A percentile compares a stretch with the other conserved stretches of the same genome.
These are phyloP conservation scores for Columba janthina DNA, from an alignment of 2,113 vertebrate genomes.

Conservation along the genomic window DNA sequence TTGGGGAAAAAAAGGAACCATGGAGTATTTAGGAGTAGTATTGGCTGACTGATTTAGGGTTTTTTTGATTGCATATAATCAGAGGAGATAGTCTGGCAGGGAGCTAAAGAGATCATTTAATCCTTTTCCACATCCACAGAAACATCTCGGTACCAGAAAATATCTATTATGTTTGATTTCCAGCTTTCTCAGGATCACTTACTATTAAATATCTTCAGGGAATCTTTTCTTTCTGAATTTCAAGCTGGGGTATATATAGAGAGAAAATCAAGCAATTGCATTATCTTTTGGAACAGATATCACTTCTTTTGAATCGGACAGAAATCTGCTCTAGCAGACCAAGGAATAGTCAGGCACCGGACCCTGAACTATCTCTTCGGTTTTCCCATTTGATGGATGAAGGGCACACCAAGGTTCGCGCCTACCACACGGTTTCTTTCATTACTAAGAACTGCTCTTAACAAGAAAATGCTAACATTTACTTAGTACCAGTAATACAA, in stretches of 20 bases:
- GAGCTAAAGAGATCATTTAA: background rate
- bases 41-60: background rate
- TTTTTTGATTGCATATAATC: background rate
- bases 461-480: background rate
- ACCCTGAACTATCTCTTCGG: background rate
- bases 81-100: background rate
- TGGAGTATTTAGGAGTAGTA: background rate
- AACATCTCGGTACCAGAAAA: background rate
- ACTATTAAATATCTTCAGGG: slow-evolving; percentile 32
- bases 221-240: slow-evolving; percentile 42
- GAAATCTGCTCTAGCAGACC: background rate
- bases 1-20: background rate
- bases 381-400: slow-evolving; percentile 6
- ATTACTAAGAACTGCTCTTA: background rate
- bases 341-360: background rate
- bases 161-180: slow-evolving; percentile 28
- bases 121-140: background rate
- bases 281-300: background rate
- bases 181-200: background rate
- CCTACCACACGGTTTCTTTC: background rate
- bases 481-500: background rate
- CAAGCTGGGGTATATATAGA: background rate
- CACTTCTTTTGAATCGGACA: background rate
- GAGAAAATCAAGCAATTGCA: slow-evolving; percentile 17
- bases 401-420: background rate